These are phyloP conservation scores for Lacerta agilis DNA, from an alignment of 2,797 vertebrate genomes.

Conservation along the genomic window DNA sequence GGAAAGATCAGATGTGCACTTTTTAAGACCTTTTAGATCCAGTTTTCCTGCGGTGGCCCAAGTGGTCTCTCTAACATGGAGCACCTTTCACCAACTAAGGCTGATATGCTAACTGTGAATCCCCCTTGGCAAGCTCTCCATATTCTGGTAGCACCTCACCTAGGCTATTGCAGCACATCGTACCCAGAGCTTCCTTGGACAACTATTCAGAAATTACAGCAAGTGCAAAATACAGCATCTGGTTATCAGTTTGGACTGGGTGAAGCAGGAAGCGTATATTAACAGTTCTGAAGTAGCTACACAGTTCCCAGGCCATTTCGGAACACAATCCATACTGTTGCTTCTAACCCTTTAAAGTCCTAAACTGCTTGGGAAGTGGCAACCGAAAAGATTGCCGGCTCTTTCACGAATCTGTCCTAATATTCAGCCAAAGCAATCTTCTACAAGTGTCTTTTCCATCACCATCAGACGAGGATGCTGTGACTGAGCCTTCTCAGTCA, in stretches of 20 bases:
- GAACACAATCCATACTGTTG: background rate
- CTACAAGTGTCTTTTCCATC: too few species aligned
- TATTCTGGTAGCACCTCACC: background rate
- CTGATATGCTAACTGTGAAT: background rate
- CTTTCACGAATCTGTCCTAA: background rate
- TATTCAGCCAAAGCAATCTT: background rate
- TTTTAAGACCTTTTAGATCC: background rate
- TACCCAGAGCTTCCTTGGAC: background rate
- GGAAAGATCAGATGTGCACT: background rate
- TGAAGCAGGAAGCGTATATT: background rate
- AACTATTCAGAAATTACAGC: background rate
- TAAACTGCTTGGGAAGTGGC: background rate
- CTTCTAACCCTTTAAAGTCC: background rate
- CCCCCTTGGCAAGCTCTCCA: too few species aligned
- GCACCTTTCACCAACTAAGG: too few species aligned
- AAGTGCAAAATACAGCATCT: background rate
- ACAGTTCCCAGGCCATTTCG: background rate
- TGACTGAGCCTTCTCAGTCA: background rate
- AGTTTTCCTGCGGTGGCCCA: background rate
- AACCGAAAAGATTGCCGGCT: background rate
- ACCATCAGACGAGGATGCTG: background rate
- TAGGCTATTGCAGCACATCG: too few species aligned
- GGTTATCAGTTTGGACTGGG: background rate
- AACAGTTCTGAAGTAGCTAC: background rate
- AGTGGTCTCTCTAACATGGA: background rate